Conservation (phyloP, 2,888 invertebrate genomes). For the Alloscopus bannaensis region DNA sequence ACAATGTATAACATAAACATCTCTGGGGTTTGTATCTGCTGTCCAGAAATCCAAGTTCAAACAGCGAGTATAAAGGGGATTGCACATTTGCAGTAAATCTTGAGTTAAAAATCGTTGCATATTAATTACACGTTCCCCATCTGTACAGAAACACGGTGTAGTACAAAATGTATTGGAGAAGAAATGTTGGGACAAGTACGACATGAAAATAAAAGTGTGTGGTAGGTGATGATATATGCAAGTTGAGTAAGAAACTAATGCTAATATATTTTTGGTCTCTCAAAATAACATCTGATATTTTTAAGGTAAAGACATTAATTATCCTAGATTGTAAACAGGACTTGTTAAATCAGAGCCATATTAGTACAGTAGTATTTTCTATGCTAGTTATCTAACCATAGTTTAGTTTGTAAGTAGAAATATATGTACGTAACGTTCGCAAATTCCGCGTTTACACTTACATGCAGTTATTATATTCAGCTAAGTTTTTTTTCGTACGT, state of each 20-base stretch:
- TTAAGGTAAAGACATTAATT: constrained; percentile 38
- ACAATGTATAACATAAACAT: neutral
- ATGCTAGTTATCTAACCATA: constrained; percentile 12
- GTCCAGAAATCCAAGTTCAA: neutral
- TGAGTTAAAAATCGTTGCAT: neutral
- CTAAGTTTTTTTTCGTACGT: too few species aligned
- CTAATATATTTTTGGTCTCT: constrained; percentile 50
- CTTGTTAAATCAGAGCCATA: constrained; percentile 18
- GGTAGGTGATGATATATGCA: neutral
- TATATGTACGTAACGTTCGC: neutral
- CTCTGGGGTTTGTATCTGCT: neutral
- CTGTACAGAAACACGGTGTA: too few species aligned
- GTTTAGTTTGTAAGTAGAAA: neutral
- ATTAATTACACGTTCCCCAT: neutral
- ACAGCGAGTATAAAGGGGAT: neutral
- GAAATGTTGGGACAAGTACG: neutral
- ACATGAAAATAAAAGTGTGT: neutral
- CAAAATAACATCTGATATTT: constrained; percentile 40
- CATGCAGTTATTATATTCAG: too few species aligned
- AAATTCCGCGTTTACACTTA: neutral
- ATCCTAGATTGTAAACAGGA: neutral
- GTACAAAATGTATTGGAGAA: too few species aligned
- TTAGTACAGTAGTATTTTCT: constrained; percentile 22
- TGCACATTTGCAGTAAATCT: neutral
- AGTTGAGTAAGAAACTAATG: neutral